Conservation (phyloP, 1,140 invertebrate species). For the Stegodyphus mimosarum region DNA sequence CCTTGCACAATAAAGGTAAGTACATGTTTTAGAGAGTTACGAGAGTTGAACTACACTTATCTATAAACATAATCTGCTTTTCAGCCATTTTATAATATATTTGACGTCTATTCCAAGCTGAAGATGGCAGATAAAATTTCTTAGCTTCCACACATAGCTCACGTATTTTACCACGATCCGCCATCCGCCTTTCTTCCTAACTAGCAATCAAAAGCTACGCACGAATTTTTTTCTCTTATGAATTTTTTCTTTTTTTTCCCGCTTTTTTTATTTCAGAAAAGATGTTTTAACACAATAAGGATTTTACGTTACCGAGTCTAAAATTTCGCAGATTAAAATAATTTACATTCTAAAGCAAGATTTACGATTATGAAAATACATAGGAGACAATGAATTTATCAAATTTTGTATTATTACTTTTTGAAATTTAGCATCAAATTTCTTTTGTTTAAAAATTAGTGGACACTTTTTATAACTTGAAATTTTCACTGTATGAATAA, state of each 20-base stretch:
- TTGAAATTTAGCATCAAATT: too few relatives aligned
- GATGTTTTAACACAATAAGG: not conserved
- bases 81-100: slow-evolving; percentile 11
- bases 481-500: too few relatives aligned
- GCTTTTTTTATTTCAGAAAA: not conserved
- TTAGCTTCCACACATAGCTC: slow-evolving; percentile 18
- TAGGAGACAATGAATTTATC: too few relatives aligned
- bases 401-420: too few relatives aligned
- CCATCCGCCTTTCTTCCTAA: slow-evolving; percentile 1
- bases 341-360: not conserved
- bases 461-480: too few relatives aligned
- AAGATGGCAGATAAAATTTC: slow-evolving; percentile 21
- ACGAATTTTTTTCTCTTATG: too few relatives aligned
- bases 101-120: slow-evolving; percentile 34
- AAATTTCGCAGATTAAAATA: not conserved
- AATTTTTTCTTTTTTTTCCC: not conserved
- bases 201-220: not conserved
- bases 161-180: not conserved
- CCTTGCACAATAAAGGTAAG: slow-evolving; percentile 18
- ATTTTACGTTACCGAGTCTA: not conserved
- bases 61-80: slow-evolving; percentile 5
- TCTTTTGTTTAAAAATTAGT: too few relatives aligned
- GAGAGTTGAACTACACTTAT: slow-evolving; percentile 1
- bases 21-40: slow-evolving; percentile 28
- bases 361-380: too few relatives aligned